Percentiles rank a stretch among this genome's conserved stretches.
Evolutionary conservation across 2,797 vertebrate genomes (phyloP).

Genomic region (Oreonectes daqikongensis): DNA sequence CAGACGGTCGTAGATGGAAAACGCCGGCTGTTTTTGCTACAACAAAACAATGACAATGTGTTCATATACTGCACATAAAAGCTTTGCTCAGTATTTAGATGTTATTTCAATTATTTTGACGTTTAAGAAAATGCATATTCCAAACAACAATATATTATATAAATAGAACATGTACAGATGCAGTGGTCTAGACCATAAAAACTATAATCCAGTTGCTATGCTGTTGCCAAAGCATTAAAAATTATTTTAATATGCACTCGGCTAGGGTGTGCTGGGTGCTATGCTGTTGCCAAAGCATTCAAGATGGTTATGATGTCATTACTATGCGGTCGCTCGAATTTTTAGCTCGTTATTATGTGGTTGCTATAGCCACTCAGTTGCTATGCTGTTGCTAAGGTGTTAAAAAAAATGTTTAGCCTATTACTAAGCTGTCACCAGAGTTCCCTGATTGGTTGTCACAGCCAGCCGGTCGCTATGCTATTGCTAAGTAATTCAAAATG

Average conservation of each 20-base stretch:
- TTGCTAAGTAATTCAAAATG: no score
- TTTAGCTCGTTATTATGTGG: no score
- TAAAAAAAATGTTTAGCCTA: neutral
- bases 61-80: neutral
- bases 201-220: neutral
- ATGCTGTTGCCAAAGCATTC: neutral
- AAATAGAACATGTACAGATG: no score
- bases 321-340: neutral
- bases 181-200: no score
- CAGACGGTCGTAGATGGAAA: constrained; percentile 85
- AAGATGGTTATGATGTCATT: neutral
- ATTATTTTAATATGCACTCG: no score
- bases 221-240: neutral
- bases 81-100: neutral
- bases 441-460: no score
- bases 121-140: neutral
- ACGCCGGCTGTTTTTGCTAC: constrained; percentile 89
- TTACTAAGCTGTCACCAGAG: neutral
- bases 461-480: no score
- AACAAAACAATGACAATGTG: constrained; percentile 39
- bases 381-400: neutral
- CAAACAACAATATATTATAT: neutral
- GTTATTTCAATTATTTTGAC: neutral
- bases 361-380: neutral
- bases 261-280: neutral